These are phyloP conservation scores for Physella acuta DNA, from an alignment of 1,140 invertebrate genomes.

Conservation along the genomic window DNA sequence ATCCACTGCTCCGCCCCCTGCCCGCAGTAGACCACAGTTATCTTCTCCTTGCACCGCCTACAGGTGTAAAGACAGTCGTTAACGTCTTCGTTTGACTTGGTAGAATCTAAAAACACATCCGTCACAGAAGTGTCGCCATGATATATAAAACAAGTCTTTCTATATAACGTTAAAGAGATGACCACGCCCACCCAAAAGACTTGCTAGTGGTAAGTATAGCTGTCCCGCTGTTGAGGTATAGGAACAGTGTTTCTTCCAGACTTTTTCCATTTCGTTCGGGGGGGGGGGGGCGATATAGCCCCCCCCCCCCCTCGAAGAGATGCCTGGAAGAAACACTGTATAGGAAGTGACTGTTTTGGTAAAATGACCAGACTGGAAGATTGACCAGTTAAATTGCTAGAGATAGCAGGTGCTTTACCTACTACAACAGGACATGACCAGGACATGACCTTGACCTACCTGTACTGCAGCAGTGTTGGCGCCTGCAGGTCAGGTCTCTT, in stretches of 20 bases:
- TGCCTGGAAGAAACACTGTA: background rate
- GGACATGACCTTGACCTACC: background rate
- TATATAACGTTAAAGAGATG: background rate
- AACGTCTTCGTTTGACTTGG: background rate
- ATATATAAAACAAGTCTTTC: background rate
- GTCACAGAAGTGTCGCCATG: background rate
- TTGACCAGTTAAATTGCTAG: background rate
- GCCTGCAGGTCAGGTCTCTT: conserved; percentile 1
- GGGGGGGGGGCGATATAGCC: background rate
- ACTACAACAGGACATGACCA: background rate
- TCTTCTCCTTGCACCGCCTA: background rate
- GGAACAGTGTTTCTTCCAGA: background rate
- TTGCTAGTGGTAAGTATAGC: background rate
- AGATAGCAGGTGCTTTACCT: background rate
- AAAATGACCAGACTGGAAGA: background rate
- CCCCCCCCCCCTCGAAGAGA: background rate
- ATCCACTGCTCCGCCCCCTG: conserved; percentile 11
- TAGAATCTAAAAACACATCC: background rate
- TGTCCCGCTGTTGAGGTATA: too few relatives aligned
- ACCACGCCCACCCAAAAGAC: background rate
- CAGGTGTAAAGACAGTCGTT: background rate
- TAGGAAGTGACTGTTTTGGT: background rate
- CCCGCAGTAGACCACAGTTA: conserved; percentile 12
- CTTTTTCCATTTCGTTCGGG: background rate
- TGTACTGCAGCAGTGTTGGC: background rate